phyloP scores from a whole-genome alignment of 2,113 vertebrate genomes.

The Antennarius striatus region DNA sequence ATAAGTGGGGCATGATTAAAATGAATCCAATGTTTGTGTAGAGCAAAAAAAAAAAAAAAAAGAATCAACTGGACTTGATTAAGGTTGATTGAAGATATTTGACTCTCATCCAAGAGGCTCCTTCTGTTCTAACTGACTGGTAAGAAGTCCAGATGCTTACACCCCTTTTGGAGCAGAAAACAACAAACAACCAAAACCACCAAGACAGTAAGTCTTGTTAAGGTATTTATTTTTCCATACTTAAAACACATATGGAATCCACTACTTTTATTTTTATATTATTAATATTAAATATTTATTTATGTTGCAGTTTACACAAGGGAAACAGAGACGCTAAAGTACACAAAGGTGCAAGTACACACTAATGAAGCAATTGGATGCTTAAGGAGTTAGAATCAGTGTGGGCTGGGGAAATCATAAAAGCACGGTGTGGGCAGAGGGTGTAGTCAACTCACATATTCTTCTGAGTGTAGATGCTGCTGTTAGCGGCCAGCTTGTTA shows the following conservation, averaged over 20 bases:
- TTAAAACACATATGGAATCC: too few species aligned
- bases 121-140: too few species aligned
- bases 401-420: constrained; percentile 26
- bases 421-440: constrained; percentile 45
- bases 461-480: constrained; percentile 98
- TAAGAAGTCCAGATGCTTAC: too few species aligned
- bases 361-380: constrained; percentile 41
- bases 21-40: too few species aligned
- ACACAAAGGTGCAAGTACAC: constrained; percentile 10
- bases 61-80: too few species aligned
- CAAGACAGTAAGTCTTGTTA: too few species aligned
- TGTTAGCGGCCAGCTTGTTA: constrained; percentile 98
- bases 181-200: too few species aligned
- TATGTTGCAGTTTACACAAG: not conserved
- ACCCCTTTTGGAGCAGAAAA: too few species aligned
- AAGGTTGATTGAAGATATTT: too few species aligned
- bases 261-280: not conserved
- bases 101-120: too few species aligned
- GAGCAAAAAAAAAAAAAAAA: too few species aligned
- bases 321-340: not conserved
- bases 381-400: constrained; percentile 10
- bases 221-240: too few species aligned
- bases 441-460: constrained; percentile 90
- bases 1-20: not conserved
- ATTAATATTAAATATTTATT: not conserved